Conservation (phyloP, 2,113 vertebrate species). For the Rhinichthys klamathensis region DNA sequence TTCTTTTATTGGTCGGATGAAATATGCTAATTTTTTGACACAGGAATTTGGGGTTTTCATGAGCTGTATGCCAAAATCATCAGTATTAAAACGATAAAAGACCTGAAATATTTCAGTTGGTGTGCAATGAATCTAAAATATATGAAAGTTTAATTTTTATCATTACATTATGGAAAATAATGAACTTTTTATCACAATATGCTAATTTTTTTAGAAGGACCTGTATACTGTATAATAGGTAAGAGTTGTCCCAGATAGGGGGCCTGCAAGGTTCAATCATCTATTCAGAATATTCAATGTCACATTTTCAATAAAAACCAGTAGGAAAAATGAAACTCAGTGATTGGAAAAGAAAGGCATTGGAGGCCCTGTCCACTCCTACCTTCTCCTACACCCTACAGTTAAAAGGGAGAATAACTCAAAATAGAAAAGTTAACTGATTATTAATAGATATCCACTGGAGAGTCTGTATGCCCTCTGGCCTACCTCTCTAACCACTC, state of each 20-base stretch:
- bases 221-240: too few relatives aligned
- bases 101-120: too few relatives aligned
- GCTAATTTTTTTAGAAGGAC: too few relatives aligned
- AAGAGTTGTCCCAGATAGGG: background rate
- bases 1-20: too few relatives aligned
- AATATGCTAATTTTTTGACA: too few relatives aligned
- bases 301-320: conserved; percentile 73
- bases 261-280: conserved; percentile 55
- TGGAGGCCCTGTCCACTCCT: conserved; percentile 55
- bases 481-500: conserved; percentile 59
- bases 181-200: too few relatives aligned
- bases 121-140: too few relatives aligned
- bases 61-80: too few relatives aligned
- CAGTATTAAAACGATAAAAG: too few relatives aligned
- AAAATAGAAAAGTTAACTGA: conserved; percentile 3
- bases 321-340: conserved; percentile 64
- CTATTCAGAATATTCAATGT: conserved; percentile 67
- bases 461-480: conserved; percentile 47
- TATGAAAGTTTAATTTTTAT: too few relatives aligned
- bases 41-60: too few relatives aligned
- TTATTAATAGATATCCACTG: conserved; percentile 38
- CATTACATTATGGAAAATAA: too few relatives aligned
- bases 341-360: conserved; percentile 64
- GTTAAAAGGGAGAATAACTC: conserved; percentile 45
- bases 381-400: conserved; percentile 43